Evolutionary conservation across 2,113 vertebrate genomes (phyloP).

Genomic region (Xerus inauris): DNA sequence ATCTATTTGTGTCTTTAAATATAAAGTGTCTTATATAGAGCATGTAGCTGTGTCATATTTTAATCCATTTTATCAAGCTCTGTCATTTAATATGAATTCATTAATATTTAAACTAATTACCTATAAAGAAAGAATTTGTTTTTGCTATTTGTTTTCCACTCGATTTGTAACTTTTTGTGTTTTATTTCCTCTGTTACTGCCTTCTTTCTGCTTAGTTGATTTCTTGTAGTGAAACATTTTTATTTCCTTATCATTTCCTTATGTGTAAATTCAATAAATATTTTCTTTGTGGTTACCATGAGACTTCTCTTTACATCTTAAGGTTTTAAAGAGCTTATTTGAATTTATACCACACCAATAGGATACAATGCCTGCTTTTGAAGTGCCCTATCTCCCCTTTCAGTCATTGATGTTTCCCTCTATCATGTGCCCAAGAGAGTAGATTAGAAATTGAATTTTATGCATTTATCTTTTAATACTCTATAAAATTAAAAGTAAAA

Average conservation of each 20-base stretch:
- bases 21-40: neutral
- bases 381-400: neutral
- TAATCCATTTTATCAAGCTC: neutral
- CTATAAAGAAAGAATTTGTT: neutral
- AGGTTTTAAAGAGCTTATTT: neutral
- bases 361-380: neutral
- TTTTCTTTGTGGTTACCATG: neutral
- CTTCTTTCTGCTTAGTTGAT: neutral
- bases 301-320: neutral
- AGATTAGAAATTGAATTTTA: neutral
- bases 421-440: neutral
- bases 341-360: neutral
- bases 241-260: conserved; percentile 11
- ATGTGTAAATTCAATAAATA: neutral
- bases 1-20: neutral
- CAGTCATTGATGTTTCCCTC: neutral
- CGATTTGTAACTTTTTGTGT: neutral
- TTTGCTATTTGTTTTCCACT: neutral
- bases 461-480: neutral
- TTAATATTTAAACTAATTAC: neutral
- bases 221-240: neutral
- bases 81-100: neutral
- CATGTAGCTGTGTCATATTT: neutral
- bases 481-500: neutral
- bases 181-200: neutral